Evolutionary conservation across 2,113 vertebrate genomes (phyloP).

Genomic region (Lepus europaeus): DNA sequence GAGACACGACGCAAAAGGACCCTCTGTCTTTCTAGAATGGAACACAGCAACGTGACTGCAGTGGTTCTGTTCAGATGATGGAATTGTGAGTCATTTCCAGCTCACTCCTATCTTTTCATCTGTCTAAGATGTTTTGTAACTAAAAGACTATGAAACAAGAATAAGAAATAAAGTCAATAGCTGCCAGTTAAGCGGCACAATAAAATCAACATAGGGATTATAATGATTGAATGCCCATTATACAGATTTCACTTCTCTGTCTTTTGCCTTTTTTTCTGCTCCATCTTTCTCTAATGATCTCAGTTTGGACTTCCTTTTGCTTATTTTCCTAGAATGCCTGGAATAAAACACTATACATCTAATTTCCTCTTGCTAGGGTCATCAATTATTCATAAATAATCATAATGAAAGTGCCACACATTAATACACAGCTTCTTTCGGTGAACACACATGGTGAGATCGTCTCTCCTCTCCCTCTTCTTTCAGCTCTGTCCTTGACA

Average conservation of each 20-base stretch:
- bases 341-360: constrained; percentile 19
- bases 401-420: not conserved
- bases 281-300: not conserved
- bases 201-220: not conserved
- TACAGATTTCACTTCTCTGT: not conserved
- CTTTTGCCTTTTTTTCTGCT: not conserved
- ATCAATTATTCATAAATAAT: not conserved
- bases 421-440: not conserved
- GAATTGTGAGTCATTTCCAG: not conserved
- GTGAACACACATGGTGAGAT: not conserved
- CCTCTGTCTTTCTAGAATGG: not conserved
- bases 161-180: not conserved
- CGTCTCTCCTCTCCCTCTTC: not conserved
- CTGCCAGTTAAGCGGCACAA: not conserved
- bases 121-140: constrained; percentile 43
- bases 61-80: not conserved
- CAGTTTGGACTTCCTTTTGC: not conserved
- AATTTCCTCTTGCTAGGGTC: not conserved
- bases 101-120: not conserved
- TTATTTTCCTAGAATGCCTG: not conserved
- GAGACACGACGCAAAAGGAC: not conserved
- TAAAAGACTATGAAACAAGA: not conserved
- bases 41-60: not conserved
- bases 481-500: not conserved
- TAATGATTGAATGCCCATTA: not conserved